Base-by-base conservation (phyloP, 2,888 invertebrate genomes). In the Belgica antarctica region DNA sequence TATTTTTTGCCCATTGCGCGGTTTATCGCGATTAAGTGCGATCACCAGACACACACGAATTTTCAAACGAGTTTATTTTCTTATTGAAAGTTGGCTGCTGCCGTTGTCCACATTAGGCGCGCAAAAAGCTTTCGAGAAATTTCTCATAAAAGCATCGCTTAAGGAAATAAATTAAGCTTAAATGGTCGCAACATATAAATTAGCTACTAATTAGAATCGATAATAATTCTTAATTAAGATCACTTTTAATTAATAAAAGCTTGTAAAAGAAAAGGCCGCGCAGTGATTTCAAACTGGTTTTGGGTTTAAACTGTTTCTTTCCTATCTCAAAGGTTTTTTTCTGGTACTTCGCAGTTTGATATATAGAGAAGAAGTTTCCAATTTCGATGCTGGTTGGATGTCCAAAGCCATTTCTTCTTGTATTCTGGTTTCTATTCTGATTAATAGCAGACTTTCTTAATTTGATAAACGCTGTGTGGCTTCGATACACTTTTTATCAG, bases 221-320 rank as follows among this genome's bases (percentile, higher is more conserved):
- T 68, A 46, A 68, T 68, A 68, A 68, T 68, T 68, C 68, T 68
- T 68, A 68, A 68, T 68, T 68, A 68, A 68, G 34, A 28, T 68
- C 57, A 68, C 24, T 15, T 68, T 57, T 8, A 68, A 68, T 68
- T 68, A 68, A 68, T 57, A 68, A 68, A 68, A 68, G 31, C 19
- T 52, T 34, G 31, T 19, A n/a, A 59, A 7, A 15, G 15, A 59
- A 27, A 59, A 25, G 3, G 59, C 59, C 59, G 59, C 3, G 8
- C 12, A 10, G 19, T 59, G 1, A 4, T 59, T 59, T 24, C 12
- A 27, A 68, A 68, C 68, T 31, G 57, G 68, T 68, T 63, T 57
- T 57, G 2, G n/a, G n/a, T n/a, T 61, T 61, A 15, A 10, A 22
- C 10, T 59, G 10, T 52, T 52, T 41, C 15, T 41, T 41, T 41